Evolutionary conservation across 2,888 invertebrate species (phyloP).

Genomic region (Cheilosia soror): DNA sequence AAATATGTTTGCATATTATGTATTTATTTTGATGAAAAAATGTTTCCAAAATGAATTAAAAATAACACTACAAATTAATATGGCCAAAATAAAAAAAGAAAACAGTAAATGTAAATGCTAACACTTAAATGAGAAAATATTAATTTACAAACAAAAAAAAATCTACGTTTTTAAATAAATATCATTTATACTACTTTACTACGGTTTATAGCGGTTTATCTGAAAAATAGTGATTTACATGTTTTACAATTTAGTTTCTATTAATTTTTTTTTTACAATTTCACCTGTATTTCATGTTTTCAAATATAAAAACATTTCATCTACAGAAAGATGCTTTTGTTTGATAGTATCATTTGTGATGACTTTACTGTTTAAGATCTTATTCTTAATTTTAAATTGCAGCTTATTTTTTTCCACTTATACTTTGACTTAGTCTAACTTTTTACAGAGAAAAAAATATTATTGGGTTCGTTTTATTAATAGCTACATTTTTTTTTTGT

Average conservation of each 20-base stretch:
- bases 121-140: constrained; percentile 42
- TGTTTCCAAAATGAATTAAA: constrained; percentile 9
- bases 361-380: constrained; percentile 15
- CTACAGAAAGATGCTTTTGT: constrained; percentile 23
- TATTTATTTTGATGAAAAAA: constrained; percentile 23
- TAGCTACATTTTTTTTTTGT: constrained; percentile 45
- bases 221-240: constrained; percentile 62
- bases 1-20: not conserved
- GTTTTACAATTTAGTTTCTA: constrained; percentile 13
- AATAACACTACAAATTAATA: constrained; percentile 68
- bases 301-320: constrained; percentile 29
- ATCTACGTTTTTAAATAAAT: constrained; percentile 65
- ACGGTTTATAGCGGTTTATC: constrained; percentile 29
- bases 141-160: constrained; percentile 49
- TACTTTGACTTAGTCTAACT: constrained; percentile 50
- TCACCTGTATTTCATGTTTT: constrained; percentile 41
- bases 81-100: constrained; percentile 63
- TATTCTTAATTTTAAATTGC: constrained; percentile 27
- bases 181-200: constrained; percentile 66
- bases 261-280: constrained; percentile 39
- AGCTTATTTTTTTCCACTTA: constrained; percentile 18
- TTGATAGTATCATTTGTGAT: constrained; percentile 27
- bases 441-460: constrained; percentile 69
- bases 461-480: constrained; percentile 40
- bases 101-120: constrained; percentile 38